phyloP scores from a whole-genome alignment of 1,140 invertebrate species.

The Neocloeon triangulifer region DNA sequence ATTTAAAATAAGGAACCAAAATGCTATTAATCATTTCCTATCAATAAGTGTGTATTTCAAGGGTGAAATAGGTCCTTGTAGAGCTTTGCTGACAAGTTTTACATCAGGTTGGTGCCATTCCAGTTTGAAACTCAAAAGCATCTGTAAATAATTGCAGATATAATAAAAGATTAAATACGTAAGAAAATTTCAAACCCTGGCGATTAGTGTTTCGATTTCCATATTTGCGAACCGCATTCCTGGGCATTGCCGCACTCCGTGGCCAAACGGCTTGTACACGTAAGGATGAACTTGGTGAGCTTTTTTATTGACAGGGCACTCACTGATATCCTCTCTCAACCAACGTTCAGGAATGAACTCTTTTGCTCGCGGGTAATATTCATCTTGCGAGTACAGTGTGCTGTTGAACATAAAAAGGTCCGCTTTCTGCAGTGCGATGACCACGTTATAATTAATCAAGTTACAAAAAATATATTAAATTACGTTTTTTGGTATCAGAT shows the following conservation, averaged over 20 bases:
- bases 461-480: no score
- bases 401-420: no score
- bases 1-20: no score
- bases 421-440: no score
- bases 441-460: no score
- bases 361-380: slow-evolving; percentile 24
- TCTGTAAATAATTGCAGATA: slow-evolving; percentile 23
- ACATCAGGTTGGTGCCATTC: slow-evolving; percentile 39
- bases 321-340: slow-evolving; percentile 15
- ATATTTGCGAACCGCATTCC: slow-evolving; percentile 44
- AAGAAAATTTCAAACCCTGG: slow-evolving; percentile 26
- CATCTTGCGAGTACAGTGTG: no score
- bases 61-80: no score
- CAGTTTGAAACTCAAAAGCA: slow-evolving; percentile 35
- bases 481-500: slow-evolving; percentile 16
- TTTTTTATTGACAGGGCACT: slow-evolving; percentile 6
- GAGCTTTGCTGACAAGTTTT: no score
- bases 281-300: slow-evolving; percentile 23
- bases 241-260: slow-evolving; percentile 29
- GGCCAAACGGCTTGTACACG: slow-evolving; percentile 31
- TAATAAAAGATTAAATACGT: neutral
- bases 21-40: no score
- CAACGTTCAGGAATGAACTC: slow-evolving; percentile 21
- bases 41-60: no score
- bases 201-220: slow-evolving; percentile 35